Base-by-base conservation (phyloP, 2,113 vertebrate species). In the Nipponia nippon region DNA sequence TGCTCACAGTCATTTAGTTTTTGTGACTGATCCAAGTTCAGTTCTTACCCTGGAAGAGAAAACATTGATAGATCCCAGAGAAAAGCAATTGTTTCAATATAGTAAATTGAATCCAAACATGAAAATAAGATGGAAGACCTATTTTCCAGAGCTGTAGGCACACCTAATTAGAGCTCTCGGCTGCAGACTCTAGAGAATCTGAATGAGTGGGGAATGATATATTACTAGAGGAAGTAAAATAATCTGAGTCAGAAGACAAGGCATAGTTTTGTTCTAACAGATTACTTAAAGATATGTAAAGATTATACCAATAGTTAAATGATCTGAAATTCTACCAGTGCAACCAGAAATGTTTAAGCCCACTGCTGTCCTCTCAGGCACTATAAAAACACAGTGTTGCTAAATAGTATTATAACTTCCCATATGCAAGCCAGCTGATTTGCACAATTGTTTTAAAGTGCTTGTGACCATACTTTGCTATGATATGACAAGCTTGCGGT, bases 91-190 rank as follows among this genome's bases (percentile, higher is more conserved):
- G 58, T 96, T 94, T 96, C 55, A 56, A 46, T 80, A 61, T 15
- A 83, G 36, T 67, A 95, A 94, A 87, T 72, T 83, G 88, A 97
- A 90, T 89, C 61, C 66, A 96, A 95, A 94, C 70, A 90, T 44
- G 38, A 91, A 97, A 95, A 94, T 90, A 56, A 92, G 65, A 72
- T 92, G 89, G 89, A 95, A 96, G 80, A 87, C 46, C n/a, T 89
- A 62, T 78, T 89, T 95, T 76, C 44, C 66, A 91, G 67, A 89
- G 49, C 55, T 92, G 71, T 92, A 92, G 85, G 63, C 58, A 83
- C 49, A 87, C 89, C 87, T 97, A 93, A 96, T 91, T 89, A 95
- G 77, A 92, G 34, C 38, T 78, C 61, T 84, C 11, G 5, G 70
- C 49, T 85, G 53, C 83, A 91, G 59, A 44, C 22, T 77, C 44